Base-by-base conservation (phyloP, 2,888 invertebrate genomes). In the Thelaira solivaga region DNA sequence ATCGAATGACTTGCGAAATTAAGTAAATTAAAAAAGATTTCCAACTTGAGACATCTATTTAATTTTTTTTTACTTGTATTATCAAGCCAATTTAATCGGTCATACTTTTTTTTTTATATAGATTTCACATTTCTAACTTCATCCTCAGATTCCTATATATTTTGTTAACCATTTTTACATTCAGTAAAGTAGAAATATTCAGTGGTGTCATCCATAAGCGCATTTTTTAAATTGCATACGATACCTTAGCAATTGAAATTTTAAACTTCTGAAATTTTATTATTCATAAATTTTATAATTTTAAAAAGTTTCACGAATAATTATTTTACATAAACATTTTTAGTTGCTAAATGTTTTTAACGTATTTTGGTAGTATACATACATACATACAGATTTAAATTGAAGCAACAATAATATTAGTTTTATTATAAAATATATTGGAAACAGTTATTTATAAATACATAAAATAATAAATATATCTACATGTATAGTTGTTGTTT, bases 391-490 rank as follows among this genome's bases (percentile, higher is more conserved):
- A 49, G 59, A 45, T 68, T 57, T 59, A 34, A 49, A 61, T 49
- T 55, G 53, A 72, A 76, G 76, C 76, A 67, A 71, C 45, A 76
- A 53, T 65, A 69, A n/a, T n/a, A n/a, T n/a, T 13, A 34, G 57
- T 57, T 49, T 43, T 41, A n/a, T n/a, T n/a, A 53, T 53, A 47
- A 43, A 53, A 53, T 55, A 55, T 22, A 24, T 61, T 55, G n/a
- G n/a, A n/a, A n/a, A n/a, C n/a, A n/a, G n/a, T n/a, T 31, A 49
- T 49, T 8, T 53, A 39, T 13, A 34, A n/a, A 13, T 13, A 55
- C 2, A n/a, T 31, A n/a, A 71, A 67, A 20, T 22, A 26, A 64
- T 65, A 59, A 67, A 31, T 55, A 64, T 53, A 22, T 45, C 76
- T 76, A 65, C 16, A n/a, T n/a, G n/a, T 36, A 29, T 31, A 29